Base-by-base conservation (phyloP, 2,113 vertebrate species). In the Tricholaema leucomelas region DNA sequence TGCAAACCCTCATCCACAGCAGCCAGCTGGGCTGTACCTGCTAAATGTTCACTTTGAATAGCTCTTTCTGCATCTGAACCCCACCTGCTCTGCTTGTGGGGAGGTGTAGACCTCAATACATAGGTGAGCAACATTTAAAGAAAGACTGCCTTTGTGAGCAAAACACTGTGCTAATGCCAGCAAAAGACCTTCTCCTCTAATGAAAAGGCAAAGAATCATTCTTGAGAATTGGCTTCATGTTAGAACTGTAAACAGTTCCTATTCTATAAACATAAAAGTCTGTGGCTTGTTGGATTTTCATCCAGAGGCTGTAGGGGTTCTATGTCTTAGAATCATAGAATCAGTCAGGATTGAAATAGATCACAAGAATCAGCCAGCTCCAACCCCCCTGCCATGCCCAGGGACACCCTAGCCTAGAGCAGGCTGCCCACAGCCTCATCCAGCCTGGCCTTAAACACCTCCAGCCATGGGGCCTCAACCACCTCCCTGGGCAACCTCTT, bases 261-360 rank as follows among this genome's bases (percentile, higher is more conserved):
- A 92, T 94, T 96, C 95, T 94, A 96, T 92, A 95, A 91, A 85
- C 90, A 63, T 94, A 80, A 88, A 94, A 96, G 92, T 92, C 94
- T 96, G 95, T 73, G 58, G 72, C 79, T 91, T 86, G 88, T 94
- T 95, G 86, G 74, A 92, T 86, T 95, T 92, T 84, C 93, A 92
- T 95, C 91, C 94, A 81, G 69, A 93, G 63, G 84, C 90, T 76
- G 85, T 77, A 92, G 87, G 92, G 89, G 87, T 91, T 95, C 85
- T 50, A 85, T 91, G 86, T 67, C 87, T 64, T 87, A 40, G 40
- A 40, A 40, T 40, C 40, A 40, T 15, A 40, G 14, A 40, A 40
- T 40, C n/a, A n/a, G 40, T 12, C 15, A 40, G 15, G 40, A 15
- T 40, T 40, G 40, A 15, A 40, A 40, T 5, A 15, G 40, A 40